Percentiles rank a stretch among this genome's conserved stretches.
Evolutionary conservation across 2,113 vertebrate species (phyloP).

Genomic region (Phoenicopterus ruber): DNA sequence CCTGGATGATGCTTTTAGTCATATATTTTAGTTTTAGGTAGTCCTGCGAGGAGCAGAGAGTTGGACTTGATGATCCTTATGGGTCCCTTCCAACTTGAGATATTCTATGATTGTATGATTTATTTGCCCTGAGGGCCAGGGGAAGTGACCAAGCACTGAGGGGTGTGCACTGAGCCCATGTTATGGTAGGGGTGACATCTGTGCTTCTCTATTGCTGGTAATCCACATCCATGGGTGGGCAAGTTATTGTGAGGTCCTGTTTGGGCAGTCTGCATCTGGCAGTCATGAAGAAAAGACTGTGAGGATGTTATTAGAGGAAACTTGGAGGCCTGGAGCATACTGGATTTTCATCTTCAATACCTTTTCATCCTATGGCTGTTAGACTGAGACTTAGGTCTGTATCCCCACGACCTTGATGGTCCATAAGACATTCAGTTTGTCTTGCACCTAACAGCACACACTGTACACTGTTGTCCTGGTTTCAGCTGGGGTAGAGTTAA

Average conservation of each 20-base stretch:
- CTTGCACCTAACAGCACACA: not conserved
- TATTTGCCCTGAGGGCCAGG: not conserved
- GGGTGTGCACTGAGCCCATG: not conserved
- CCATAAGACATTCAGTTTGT: not conserved
- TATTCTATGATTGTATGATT: not conserved
- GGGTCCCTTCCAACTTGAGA: not conserved
- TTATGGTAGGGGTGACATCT: not conserved
- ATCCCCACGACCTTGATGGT: too few relatives aligned
- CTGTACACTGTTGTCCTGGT: too few relatives aligned
- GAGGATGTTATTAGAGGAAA: not conserved
- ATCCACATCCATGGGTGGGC: accelerated
- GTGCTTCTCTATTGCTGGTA: not conserved
- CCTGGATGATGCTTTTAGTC: not conserved
- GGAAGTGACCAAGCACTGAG: not conserved
- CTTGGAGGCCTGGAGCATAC: not conserved
- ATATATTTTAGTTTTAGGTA: not conserved
- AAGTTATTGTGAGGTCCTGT: not conserved
- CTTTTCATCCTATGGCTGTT: not conserved
- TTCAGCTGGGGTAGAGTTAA: too few relatives aligned
- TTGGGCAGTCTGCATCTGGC: not conserved
- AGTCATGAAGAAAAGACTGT: not conserved
- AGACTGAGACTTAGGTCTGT: not conserved
- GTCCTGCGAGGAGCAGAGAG: not conserved
- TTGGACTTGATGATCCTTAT: not conserved
- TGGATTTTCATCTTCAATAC: not conserved